phyloP scores from a whole-genome alignment of 2,797 vertebrate genomes.

The Crocodylus rhombifer region DNA sequence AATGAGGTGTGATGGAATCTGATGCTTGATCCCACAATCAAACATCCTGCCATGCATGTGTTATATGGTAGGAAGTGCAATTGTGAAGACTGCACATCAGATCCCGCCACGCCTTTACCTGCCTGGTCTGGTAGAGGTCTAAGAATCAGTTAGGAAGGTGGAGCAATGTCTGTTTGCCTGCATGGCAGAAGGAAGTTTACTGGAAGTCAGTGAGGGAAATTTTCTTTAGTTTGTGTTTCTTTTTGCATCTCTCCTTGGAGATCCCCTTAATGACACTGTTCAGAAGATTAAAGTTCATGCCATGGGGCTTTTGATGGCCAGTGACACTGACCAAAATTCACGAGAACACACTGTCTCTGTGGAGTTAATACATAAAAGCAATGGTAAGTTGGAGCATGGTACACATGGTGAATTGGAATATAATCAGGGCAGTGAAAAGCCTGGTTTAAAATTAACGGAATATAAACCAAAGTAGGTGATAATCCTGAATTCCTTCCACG shows the following conservation, averaged over 20 bases:
- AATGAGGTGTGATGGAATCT: no score
- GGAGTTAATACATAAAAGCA: not conserved
- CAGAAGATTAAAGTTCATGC: not conserved
- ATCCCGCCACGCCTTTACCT: no score
- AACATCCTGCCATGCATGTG: no score
- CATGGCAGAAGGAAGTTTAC: not conserved
- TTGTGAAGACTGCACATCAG: no score
- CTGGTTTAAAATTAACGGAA: not conserved
- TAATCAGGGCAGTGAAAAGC: not conserved
- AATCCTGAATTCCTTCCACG: not conserved
- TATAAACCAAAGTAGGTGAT: not conserved
- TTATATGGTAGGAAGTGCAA: no score
- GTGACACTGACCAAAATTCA: not conserved
- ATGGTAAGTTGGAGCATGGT: not conserved
- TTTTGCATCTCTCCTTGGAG: not conserved
- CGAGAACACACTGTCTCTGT: not conserved
- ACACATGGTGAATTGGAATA: not conserved
- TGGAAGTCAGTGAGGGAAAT: not conserved
- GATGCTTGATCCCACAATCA: no score
- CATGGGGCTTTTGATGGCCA: not conserved
- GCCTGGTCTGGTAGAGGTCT: no score
- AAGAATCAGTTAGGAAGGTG: no score
- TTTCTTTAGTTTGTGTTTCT: not conserved
- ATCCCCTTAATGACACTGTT: not conserved
- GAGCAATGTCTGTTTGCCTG: not conserved